phyloP scores from a whole-genome alignment of 2,113 vertebrate genomes.

The Etia nguti region DNA sequence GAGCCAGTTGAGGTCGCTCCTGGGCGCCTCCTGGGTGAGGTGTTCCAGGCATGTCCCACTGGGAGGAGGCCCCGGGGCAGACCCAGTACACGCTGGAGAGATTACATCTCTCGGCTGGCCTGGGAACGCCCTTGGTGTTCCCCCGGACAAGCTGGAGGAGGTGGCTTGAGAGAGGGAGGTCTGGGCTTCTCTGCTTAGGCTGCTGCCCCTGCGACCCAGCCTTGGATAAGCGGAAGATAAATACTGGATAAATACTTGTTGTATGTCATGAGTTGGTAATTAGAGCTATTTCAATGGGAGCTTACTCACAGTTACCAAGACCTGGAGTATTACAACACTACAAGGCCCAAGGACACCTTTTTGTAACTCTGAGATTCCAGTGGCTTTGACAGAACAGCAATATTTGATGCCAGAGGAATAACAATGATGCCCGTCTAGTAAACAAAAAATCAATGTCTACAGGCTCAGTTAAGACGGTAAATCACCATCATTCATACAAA shows the following conservation, averaged over 20 bases:
- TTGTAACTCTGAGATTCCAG: neutral
- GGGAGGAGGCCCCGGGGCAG: neutral
- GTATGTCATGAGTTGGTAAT: neutral
- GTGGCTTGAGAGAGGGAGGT: neutral
- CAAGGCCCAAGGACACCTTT: neutral
- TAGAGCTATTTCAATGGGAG: neutral
- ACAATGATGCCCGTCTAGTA: neutral
- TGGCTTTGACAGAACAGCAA: neutral
- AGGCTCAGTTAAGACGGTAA: neutral
- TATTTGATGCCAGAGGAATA: neutral
- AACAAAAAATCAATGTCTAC: neutral
- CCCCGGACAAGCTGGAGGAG: neutral
- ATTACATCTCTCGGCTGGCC: neutral
- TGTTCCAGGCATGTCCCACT: neutral
- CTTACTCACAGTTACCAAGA: neutral
- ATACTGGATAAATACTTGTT: neutral
- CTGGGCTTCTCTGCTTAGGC: neutral
- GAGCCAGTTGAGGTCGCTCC: neutral
- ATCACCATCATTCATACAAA: neutral
- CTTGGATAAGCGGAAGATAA: neutral
- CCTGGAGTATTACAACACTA: accelerated
- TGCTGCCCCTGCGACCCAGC: neutral
- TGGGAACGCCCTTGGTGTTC: neutral
- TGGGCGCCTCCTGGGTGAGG: neutral
- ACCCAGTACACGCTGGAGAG: neutral